phyloP scores from a whole-genome alignment of 2,113 vertebrate genomes.

The Zosterops hypoxanthus region DNA sequence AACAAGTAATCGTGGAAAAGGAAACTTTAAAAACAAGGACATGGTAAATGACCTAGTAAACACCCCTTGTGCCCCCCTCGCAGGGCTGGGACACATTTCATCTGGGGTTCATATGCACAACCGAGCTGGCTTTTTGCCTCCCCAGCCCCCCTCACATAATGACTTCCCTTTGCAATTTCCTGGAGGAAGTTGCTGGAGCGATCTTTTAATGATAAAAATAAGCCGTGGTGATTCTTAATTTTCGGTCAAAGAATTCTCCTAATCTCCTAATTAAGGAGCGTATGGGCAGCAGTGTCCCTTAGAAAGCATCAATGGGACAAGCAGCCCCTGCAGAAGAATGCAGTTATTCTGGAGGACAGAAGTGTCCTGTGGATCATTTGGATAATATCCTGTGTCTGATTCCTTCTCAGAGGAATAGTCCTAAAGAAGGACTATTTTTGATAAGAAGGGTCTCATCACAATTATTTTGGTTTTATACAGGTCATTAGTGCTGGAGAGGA shows the following conservation, averaged over 20 bases:
- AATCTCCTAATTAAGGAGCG: constrained; percentile 60
- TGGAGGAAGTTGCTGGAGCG: constrained; percentile 73
- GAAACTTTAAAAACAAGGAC: constrained; percentile 76
- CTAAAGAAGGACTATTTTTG: not conserved
- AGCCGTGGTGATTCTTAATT: constrained; percentile 64
- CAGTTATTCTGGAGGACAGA: not conserved
- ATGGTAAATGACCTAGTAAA: constrained; percentile 75
- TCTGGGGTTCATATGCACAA: constrained; percentile 74
- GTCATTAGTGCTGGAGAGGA: not conserved
- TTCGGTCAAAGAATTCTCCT: constrained; percentile 63
- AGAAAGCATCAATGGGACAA: constrained; percentile 51
- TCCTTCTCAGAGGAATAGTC: not conserved
- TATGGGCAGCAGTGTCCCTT: constrained; percentile 36
- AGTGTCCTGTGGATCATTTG: not conserved
- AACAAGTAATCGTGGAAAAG: constrained; percentile 76
- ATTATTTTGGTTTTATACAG: not conserved
- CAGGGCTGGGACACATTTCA: constrained; percentile 54
- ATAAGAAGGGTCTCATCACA: not conserved
- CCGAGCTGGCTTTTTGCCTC: constrained; percentile 30
- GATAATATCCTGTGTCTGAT: not conserved
- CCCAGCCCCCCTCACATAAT: constrained; percentile 62
- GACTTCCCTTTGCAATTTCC: constrained; percentile 83
- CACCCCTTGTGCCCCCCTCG: constrained; percentile 54
- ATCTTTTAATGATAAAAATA: constrained; percentile 75
- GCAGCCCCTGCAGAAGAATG: constrained; percentile 8